Evolutionary conservation across 2,888 invertebrate genomes (phyloP), one percentile per base, ranked within the genome.

Genomic region (Drosophila niveifrons): DNA sequence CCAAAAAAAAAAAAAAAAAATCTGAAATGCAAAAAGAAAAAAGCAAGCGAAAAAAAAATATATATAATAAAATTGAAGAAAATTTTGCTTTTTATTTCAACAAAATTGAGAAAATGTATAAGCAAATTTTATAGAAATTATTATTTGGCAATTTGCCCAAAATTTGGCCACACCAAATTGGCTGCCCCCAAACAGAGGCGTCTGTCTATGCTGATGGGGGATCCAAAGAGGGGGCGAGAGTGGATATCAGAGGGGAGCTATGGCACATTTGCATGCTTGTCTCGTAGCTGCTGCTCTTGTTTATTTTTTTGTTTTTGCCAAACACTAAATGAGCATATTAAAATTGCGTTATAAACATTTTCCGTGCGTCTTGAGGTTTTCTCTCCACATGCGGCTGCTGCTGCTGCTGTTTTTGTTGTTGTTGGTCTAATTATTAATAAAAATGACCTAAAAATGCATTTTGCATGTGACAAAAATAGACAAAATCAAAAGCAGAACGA

Each of bases 371-470:
- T 66, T 55, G 31, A 15, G 34, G 55, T 56, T 28, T 41, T n/a
- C 13, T 62, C 11, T 62, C 34, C 50, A 48, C 48, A 48, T 17
- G 17, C 51, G 56, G 23, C 46, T 41, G 11, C 59, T 86, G 13
- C 7, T 43, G 51, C 6, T 56, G 23, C 15, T 55, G 55, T 11
- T 59, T 13, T 61, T 65, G 23, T 55, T 53, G 13, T 65, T 84
- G 18, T 13, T 43, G 51, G 0, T 43, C 34, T 36, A 44, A 62
- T 62, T 64, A 81, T 84, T 81, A 70, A 78, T 84, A 88, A 86
- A 89, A 78, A 76, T 89, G 86, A 88, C 88, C 88, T 82, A 84
- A 88, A 88, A 88, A 74, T 82, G 83, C 79, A 85, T 59, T 69
- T 67, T 70, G 75, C 77, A 75, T 58, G 44, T 73, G 77, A 61